A percentile compares a stretch with the other conserved stretches of the same genome.
These are phyloP conservation scores for Drosophila mayri DNA, from an alignment of 1,140 invertebrate genomes.

Conservation along the genomic window DNA sequence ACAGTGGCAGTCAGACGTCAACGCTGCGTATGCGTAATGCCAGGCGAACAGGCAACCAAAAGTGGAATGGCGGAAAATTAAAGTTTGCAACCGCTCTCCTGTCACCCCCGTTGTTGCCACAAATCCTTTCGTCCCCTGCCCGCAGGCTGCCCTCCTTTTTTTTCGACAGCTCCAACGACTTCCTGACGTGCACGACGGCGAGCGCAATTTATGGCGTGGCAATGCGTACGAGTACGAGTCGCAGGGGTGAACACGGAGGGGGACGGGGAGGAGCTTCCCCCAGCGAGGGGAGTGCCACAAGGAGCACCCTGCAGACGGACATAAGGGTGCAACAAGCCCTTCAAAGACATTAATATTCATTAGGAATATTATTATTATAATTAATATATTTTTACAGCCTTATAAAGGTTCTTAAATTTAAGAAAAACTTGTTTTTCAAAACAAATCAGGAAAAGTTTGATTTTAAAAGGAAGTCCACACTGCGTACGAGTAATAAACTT, in stretches of 20 bases:
- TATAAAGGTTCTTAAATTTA: not conserved
- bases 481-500: not conserved
- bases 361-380: not conserved
- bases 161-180: slow-evolving; percentile 52
- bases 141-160: not conserved
- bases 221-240: slow-evolving; percentile 26
- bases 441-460: not conserved
- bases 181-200: slow-evolving; percentile 51
- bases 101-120: not conserved
- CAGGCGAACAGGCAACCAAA: slow-evolving; percentile 57
- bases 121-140: not conserved
- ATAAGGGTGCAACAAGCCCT: slow-evolving; percentile 4
- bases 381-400: not conserved
- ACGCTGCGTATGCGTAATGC: slow-evolving; percentile 77
- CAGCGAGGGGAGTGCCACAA: slow-evolving; percentile 8
- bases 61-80: slow-evolving; percentile 75
- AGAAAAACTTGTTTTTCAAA: not conserved
- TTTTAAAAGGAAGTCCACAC: not conserved
- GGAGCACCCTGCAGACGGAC: slow-evolving; percentile 15
- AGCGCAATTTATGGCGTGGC: slow-evolving; percentile 59
- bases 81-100: slow-evolving; percentile 45
- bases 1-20: slow-evolving; percentile 55
- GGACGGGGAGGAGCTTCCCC: too few species aligned
- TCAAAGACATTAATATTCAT: slow-evolving; percentile 36
- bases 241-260: not conserved